Evolutionary conservation across 2,113 vertebrate species (phyloP).

Genomic region (Chlamydotis undulata): DNA sequence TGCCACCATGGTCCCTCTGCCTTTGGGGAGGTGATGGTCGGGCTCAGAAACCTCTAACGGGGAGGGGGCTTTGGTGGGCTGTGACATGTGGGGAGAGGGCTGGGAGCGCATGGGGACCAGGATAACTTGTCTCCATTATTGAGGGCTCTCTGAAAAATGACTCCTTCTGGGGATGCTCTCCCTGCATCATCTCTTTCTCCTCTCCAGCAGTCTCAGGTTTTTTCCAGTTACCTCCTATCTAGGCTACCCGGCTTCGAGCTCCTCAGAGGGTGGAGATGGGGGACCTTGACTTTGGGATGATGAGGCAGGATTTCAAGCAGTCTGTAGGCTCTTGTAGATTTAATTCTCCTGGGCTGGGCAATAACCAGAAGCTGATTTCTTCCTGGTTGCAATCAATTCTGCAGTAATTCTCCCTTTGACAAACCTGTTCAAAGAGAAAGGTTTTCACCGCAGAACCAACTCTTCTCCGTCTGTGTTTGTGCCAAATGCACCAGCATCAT

Average conservation of each 20-base stretch:
- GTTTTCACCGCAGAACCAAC: not conserved
- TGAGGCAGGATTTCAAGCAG: not conserved
- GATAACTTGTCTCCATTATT: not conserved
- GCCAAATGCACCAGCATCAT: not conserved
- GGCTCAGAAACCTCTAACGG: not conserved
- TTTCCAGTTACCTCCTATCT: not conserved
- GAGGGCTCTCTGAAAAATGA: not conserved
- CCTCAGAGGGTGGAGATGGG: not conserved
- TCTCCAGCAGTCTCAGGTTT: not conserved
- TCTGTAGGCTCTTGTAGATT: not conserved
- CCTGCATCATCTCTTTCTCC: not conserved
- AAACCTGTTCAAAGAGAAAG: not conserved
- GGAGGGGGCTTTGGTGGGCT: not conserved
- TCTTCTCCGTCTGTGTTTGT: not conserved
- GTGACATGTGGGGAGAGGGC: not conserved
- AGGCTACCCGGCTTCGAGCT: not conserved
- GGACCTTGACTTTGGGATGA: not conserved
- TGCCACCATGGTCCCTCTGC: not conserved
- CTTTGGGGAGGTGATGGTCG: accelerated
- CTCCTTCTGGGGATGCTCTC: not conserved
- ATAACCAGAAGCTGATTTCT: not conserved
- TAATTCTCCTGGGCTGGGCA: not conserved
- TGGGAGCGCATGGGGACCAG: not conserved
- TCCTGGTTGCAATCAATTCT: not conserved
- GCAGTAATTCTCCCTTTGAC: not conserved